Evolutionary conservation across 1,140 invertebrate species (phyloP).

Genomic region (Drosophila nasuta): DNA sequence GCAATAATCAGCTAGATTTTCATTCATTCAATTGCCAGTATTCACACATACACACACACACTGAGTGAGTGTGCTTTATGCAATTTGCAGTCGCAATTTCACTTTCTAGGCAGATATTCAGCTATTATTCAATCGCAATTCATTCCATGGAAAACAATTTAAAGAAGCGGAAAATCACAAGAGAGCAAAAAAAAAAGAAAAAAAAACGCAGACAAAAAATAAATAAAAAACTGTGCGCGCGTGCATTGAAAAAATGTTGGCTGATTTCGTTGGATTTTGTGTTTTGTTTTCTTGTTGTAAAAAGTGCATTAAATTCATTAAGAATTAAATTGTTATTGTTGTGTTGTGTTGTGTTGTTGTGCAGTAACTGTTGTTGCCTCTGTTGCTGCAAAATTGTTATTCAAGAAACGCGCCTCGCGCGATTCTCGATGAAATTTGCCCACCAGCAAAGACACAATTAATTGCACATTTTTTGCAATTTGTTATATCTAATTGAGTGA

Average conservation of each 20-base stretch:
- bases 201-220: background rate
- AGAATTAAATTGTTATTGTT: conserved; percentile 27
- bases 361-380: conserved; percentile 26
- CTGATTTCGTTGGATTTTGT: background rate
- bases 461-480: conserved; percentile 65
- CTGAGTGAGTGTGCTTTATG: background rate
- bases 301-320: conserved; percentile 55
- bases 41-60: background rate
- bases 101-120: conserved; percentile 24
- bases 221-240: conserved; percentile 20
- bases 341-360: background rate
- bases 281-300: conserved; percentile 20
- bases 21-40: conserved; percentile 1
- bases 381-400: conserved; percentile 46
- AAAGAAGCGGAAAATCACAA: conserved; percentile 8
- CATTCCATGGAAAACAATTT: conserved; percentile 30
- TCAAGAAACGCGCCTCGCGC: conserved; percentile 61
- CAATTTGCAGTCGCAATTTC: conserved; percentile 14
- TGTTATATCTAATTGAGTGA: conserved; percentile 65
- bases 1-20: background rate
- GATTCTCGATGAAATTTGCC: conserved; percentile 55
- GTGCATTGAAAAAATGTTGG: conserved; percentile 35
- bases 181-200: background rate
- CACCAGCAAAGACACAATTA: conserved; percentile 64
- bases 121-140: conserved; percentile 36